These are phyloP conservation scores for Hiodon tergisus DNA, from an alignment of 2,113 vertebrate species.

Conservation along the genomic window DNA sequence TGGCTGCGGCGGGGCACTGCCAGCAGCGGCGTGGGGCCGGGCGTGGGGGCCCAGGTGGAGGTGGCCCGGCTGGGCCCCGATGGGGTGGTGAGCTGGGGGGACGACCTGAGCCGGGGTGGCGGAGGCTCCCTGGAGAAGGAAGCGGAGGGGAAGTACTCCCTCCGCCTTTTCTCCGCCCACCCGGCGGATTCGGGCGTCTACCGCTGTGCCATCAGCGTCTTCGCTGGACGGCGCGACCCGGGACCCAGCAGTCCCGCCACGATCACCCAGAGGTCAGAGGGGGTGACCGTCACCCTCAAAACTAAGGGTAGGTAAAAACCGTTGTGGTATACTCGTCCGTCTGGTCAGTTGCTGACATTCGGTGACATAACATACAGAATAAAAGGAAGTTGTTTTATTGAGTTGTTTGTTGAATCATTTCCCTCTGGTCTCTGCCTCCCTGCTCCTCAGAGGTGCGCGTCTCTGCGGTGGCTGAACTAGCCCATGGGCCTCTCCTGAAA, in stretches of 20 bases:
- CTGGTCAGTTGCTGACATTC: no score
- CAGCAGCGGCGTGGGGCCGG: constrained; percentile 42
- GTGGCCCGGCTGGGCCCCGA: constrained; percentile 64
- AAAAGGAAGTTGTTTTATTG: not conserved
- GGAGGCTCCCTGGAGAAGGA: constrained; percentile 75
- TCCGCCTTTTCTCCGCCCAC: constrained; percentile 70
- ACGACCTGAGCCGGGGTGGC: constrained; percentile 54
- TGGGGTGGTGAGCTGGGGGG: constrained; percentile 69
- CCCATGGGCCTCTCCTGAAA: constrained; percentile 62
- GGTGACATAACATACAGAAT: no score
- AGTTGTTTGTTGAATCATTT: not conserved
- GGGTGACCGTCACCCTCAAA: constrained; percentile 67
- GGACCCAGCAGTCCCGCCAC: constrained; percentile 58
- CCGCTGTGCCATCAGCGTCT: constrained; percentile 71
- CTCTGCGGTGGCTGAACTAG: constrained; percentile 53
- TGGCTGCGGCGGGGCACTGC: constrained; percentile 59
- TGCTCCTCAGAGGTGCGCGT: constrained; percentile 63
- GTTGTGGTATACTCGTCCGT: not conserved
- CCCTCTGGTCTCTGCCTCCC: not conserved
- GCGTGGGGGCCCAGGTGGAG: constrained; percentile 45
- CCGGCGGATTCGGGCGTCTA: constrained; percentile 71
- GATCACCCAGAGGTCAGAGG: constrained; percentile 65
- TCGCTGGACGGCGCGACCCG: constrained; percentile 56
- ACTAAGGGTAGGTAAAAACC: constrained; percentile 65
- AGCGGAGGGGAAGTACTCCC: constrained; percentile 60